Conservation (phyloP, 2,113 vertebrate genomes). For the Prolemur simus region DNA sequence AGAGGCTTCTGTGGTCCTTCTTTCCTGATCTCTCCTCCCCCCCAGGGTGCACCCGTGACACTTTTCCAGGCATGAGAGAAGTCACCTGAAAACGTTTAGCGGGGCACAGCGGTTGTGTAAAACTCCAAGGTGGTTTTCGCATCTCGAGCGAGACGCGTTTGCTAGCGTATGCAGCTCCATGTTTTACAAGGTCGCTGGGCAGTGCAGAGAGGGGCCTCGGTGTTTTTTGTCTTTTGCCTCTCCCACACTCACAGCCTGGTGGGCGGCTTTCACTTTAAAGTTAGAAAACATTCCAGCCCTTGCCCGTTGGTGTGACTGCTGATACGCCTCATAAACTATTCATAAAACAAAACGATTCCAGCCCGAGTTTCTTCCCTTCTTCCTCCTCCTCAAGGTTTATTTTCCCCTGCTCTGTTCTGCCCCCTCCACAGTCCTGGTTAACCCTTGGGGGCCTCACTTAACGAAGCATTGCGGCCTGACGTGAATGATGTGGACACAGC, state of each 20-base stretch:
- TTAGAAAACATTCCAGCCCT: conserved; percentile 71
- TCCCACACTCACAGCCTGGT: conserved; percentile 48
- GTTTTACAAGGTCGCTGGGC: conserved; percentile 38
- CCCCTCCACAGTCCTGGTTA: conserved; percentile 35
- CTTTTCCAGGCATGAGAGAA: background rate
- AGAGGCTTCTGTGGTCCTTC: background rate
- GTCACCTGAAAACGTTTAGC: background rate
- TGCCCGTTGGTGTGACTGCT: conserved; percentile 63
- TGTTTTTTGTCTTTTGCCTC: background rate
- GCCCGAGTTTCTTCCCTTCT: conserved; percentile 34
- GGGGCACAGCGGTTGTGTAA: background rate
- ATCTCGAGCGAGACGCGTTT: background rate
- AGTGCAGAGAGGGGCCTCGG: background rate
- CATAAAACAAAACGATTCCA: conserved; percentile 75
- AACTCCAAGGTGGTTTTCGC: background rate
- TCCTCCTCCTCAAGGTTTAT: conserved; percentile 40
- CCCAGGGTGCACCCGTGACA: background rate
- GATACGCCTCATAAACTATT: conserved; percentile 77
- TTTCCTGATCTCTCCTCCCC: background rate
- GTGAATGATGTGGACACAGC: background rate
- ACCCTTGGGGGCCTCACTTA: conserved; percentile 41
- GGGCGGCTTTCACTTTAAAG: conserved; percentile 69
- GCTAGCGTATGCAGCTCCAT: background rate
- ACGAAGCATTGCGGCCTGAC: background rate
- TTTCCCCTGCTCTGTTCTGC: background rate